phyloP scores from a whole-genome alignment of 2,113 vertebrate species.

The Toxotes chatareus region DNA sequence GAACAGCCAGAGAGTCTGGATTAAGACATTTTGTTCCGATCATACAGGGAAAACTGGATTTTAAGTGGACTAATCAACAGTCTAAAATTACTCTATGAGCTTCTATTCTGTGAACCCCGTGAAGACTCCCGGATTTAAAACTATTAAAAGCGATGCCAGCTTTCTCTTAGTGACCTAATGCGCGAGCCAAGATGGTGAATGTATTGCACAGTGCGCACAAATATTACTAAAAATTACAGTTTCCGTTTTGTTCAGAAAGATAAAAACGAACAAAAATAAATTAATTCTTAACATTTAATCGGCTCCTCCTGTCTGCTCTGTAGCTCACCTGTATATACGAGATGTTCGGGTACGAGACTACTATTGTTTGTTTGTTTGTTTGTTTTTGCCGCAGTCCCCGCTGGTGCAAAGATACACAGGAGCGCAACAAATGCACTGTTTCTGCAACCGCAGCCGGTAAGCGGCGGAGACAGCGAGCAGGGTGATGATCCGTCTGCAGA shows the following conservation, averaged over 20 bases:
- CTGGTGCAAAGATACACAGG: conserved; percentile 20
- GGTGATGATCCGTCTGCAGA: conserved; percentile 1
- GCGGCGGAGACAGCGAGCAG: not conserved
- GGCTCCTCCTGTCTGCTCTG: not conserved
- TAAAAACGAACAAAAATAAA: not conserved
- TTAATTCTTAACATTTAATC: not conserved
- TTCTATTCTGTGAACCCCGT: too few species aligned
- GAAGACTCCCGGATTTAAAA: not conserved
- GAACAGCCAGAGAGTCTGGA: too few species aligned
- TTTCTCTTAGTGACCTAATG: not conserved
- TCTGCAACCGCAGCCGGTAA: not conserved
- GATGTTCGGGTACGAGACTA: not conserved
- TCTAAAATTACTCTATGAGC: too few species aligned
- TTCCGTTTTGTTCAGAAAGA: not conserved
- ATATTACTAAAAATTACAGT: not conserved
- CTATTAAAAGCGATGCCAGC: not conserved
- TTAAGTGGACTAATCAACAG: too few species aligned
- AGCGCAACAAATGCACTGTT: conserved; percentile 35
- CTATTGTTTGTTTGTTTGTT: not conserved
- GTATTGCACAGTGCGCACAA: not conserved
- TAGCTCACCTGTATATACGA: conserved; percentile 54
- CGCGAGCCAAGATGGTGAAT: not conserved
- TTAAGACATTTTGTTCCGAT: too few species aligned
- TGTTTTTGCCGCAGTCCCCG: conserved; percentile 37
- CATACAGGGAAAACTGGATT: too few species aligned